Evolutionary conservation across 2,113 vertebrate species (phyloP).

Genomic region (Cromileptes altivelis): DNA sequence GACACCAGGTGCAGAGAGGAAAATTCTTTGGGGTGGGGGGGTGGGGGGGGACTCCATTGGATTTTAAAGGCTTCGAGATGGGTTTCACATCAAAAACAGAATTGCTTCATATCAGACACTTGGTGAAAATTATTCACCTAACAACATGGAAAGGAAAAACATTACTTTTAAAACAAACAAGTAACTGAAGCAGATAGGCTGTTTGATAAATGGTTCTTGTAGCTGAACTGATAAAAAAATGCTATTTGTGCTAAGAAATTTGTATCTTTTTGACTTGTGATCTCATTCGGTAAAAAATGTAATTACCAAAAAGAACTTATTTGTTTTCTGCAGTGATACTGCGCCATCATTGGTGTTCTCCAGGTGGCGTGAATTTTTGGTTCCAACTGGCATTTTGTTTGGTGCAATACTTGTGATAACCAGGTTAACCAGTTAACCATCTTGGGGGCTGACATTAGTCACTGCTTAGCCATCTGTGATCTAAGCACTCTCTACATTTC

Average conservation of each 20-base stretch:
- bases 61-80: constrained; percentile 41
- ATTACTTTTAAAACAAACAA: background rate
- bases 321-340: background rate
- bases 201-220: background rate
- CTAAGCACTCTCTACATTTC: background rate
- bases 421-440: background rate
- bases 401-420: background rate
- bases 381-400: background rate
- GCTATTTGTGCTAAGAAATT: background rate
- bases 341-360: background rate
- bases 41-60: constrained; percentile 2
- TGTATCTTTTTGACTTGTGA: background rate
- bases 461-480: background rate
- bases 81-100: constrained; percentile 22
- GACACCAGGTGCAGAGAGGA: constrained; percentile 80
- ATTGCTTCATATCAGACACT: background rate
- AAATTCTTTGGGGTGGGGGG: constrained; percentile 30
- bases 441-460: background rate
- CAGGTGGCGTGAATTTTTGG: background rate
- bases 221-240: background rate
- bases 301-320: background rate
- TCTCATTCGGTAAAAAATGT: background rate
- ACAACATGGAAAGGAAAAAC: background rate
- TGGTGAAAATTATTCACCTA: background rate
- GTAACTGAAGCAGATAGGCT: background rate